Conservation (phyloP, 35 echinoderm and acorn worm genomes). For the Lytechinus pictus region DNA sequence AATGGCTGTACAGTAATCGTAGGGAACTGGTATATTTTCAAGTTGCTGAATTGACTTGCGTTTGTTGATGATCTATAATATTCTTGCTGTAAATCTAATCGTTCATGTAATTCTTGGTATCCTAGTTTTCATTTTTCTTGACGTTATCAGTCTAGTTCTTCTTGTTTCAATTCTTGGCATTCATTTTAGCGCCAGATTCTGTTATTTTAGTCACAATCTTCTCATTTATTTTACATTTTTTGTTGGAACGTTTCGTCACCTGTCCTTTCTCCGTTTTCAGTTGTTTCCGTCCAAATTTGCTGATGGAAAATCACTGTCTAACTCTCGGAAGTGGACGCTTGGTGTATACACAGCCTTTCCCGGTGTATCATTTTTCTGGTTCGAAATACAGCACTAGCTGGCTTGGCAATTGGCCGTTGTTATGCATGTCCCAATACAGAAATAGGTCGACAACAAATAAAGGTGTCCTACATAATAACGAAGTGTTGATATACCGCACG, state of each 20-base stretch:
- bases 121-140: too few relatives aligned
- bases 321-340: neutral
- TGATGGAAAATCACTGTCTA: neutral
- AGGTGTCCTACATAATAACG: neutral
- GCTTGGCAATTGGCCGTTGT: neutral
- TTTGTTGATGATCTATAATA: too few relatives aligned
- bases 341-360: neutral
- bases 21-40: too few relatives aligned
- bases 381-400: neutral
- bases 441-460: neutral
- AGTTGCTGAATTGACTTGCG: too few relatives aligned
- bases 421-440: neutral
- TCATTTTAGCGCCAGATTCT: too few relatives aligned
- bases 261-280: neutral
- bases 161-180: neutral
- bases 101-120: too few relatives aligned
- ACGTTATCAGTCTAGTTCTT: too few relatives aligned
- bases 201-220: too few relatives aligned
- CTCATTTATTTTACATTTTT: neutral
- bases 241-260: neutral
- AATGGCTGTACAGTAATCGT: too few relatives aligned
- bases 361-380: neutral
- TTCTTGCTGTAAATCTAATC: too few relatives aligned
- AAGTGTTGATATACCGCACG: neutral
- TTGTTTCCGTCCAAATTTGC: neutral